A percentile compares a stretch with the other conserved stretches of the same genome.
These are phyloP conservation scores for Etheostoma spectabile DNA, from an alignment of 2,113 vertebrate genomes.

Conservation along the genomic window DNA sequence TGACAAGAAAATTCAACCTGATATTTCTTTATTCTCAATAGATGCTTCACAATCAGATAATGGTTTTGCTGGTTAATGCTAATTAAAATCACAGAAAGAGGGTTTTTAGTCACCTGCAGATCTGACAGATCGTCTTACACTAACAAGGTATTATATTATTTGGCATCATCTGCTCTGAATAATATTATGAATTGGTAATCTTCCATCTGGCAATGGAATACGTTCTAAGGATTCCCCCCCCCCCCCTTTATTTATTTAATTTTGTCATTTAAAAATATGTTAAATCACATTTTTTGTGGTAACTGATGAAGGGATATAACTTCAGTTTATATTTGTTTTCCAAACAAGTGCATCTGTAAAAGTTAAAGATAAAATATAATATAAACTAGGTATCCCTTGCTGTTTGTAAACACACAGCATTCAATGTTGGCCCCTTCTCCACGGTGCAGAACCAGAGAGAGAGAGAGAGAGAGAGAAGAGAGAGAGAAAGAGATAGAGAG, in stretches of 20 bases:
- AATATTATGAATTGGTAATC: constrained; percentile 17
- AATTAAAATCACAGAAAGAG: constrained; percentile 3
- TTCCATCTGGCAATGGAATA: background rate
- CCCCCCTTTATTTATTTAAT: too few species aligned
- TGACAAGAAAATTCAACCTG: background rate
- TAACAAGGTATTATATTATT: background rate
- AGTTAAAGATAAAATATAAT: background rate
- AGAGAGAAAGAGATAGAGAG: too few species aligned
- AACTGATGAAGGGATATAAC: background rate
- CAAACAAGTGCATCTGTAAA: too few species aligned
- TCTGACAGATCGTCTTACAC: background rate
- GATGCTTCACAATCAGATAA: background rate
- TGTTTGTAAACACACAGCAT: too few species aligned
- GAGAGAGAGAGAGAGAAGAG: too few species aligned
- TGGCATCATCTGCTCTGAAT: constrained; percentile 6
- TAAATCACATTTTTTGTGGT: background rate
- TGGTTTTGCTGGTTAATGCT: background rate
- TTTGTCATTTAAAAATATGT: background rate
- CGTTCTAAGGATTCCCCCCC: background rate
- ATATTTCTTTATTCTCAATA: background rate
- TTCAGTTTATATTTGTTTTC: background rate
- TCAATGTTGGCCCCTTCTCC: too few species aligned
- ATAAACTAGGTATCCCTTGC: background rate
- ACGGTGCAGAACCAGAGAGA: too few species aligned
- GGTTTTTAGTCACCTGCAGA: constrained; percentile 9